phyloP scores from a whole-genome alignment of 1,140 invertebrate genomes.

The Megalopta genalis region DNA sequence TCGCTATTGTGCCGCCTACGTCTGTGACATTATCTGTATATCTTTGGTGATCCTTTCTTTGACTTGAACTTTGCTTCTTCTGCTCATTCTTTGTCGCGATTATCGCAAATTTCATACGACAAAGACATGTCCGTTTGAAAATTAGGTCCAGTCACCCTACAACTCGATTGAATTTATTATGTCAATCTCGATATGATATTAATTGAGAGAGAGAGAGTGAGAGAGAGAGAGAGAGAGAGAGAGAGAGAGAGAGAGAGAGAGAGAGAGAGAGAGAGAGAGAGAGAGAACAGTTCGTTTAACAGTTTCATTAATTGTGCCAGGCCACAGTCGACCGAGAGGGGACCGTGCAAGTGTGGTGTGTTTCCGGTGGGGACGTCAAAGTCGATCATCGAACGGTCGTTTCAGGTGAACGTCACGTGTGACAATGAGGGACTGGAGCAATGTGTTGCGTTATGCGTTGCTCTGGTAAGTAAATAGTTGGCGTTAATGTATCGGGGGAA shows the following conservation, averaged over 20 bases:
- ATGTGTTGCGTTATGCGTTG: background rate
- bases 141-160: too few species aligned
- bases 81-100: background rate
- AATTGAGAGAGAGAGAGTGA: too few species aligned
- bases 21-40: too few species aligned
- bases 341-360: background rate
- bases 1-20: background rate
- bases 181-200: too few species aligned
- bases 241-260: too few species aligned
- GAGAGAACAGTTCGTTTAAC: background rate
- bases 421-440: background rate
- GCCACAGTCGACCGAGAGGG: background rate
- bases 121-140: too few species aligned
- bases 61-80: background rate
- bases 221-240: too few species aligned
- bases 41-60: too few species aligned
- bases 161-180: too few species aligned
- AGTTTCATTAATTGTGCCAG: background rate
- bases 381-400: background rate
- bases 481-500: background rate
- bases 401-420: background rate
- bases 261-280: too few species aligned
- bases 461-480: background rate
- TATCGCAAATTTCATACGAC: too few species aligned
- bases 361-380: background rate